Evolutionary conservation across 2,797 vertebrate species (phyloP).

Genomic region (Botia kubotai): DNA sequence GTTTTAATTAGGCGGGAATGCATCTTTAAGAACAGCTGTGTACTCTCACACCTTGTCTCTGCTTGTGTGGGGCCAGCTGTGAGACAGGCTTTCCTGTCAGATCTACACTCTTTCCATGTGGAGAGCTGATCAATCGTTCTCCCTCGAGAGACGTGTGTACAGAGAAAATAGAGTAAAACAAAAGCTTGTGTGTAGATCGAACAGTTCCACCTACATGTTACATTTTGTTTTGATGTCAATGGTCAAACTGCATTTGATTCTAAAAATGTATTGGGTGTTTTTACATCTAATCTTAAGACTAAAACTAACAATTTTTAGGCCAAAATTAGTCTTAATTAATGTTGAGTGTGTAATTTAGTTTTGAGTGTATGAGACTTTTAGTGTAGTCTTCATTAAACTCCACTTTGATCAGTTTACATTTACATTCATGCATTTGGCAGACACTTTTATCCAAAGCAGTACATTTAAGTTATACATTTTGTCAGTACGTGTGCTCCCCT

Average conservation of each 20-base stretch:
- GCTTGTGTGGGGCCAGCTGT: conserved; percentile 60
- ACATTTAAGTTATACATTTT: no score
- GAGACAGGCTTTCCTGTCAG: conserved; percentile 62
- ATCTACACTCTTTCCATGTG: conserved; percentile 56
- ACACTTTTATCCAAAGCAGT: no score
- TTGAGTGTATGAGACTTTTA: no score
- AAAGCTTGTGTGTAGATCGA: conserved; percentile 3
- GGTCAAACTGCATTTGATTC: neutral
- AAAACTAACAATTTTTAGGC: no score
- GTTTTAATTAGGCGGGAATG: conserved; percentile 64
- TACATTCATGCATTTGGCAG: no score
- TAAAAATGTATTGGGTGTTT: neutral
- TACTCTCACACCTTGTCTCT: conserved; percentile 50
- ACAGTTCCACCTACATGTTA: neutral
- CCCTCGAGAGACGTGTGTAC: conserved; percentile 50
- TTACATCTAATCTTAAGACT: no score
- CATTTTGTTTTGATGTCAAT: conserved; percentile 3
- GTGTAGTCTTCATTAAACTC: no score
- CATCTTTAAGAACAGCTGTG: conserved; percentile 60
- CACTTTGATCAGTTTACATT: no score
- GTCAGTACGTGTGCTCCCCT: no score
- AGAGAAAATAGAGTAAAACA: conserved; percentile 36
- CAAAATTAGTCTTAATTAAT: neutral
- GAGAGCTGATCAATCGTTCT: conserved; percentile 57
- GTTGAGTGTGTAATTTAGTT: neutral